These are phyloP conservation scores for Mystacornis crossleyi DNA, from an alignment of 2,113 vertebrate species.

Conservation along the genomic window DNA sequence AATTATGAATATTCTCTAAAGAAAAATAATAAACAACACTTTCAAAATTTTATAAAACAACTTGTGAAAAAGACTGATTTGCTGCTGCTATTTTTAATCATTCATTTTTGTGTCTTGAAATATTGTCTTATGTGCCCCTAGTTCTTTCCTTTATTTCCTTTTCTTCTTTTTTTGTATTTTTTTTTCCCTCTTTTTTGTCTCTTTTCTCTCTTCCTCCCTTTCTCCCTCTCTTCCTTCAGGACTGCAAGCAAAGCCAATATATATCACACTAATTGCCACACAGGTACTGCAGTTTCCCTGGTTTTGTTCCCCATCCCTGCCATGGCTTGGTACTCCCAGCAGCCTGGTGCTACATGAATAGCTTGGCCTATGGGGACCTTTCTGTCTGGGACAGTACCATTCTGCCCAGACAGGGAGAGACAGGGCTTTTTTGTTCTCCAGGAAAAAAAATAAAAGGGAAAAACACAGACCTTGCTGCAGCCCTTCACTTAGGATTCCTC, in stretches of 20 bases:
- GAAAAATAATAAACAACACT: background rate
- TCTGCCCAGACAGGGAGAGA: conserved; percentile 77
- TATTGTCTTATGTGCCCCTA: background rate
- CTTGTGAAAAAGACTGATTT: background rate
- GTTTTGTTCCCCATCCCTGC: background rate
- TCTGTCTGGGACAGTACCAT: conserved; percentile 80
- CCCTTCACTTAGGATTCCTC: background rate
- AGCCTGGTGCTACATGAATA: conserved; percentile 17
- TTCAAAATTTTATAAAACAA: background rate
- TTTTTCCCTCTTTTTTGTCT: background rate
- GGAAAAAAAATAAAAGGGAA: background rate
- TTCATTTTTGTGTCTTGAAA: background rate
- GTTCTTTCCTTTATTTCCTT: background rate
- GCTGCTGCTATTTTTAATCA: background rate
- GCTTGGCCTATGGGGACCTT: conserved; percentile 68
- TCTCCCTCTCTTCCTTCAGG: background rate
- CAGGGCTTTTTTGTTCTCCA: conserved; percentile 12
- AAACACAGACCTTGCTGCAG: background rate
- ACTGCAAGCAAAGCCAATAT: background rate
- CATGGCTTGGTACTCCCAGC: conserved; percentile 29
- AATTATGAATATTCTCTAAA: background rate
- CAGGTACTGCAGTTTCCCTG: background rate
- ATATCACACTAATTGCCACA: background rate
- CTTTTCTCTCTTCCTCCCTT: background rate
- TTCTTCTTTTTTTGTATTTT: background rate